These are phyloP conservation scores for Rhagonycha lutea DNA, from an alignment of 2,888 invertebrate genomes.

Conservation along the genomic window DNA sequence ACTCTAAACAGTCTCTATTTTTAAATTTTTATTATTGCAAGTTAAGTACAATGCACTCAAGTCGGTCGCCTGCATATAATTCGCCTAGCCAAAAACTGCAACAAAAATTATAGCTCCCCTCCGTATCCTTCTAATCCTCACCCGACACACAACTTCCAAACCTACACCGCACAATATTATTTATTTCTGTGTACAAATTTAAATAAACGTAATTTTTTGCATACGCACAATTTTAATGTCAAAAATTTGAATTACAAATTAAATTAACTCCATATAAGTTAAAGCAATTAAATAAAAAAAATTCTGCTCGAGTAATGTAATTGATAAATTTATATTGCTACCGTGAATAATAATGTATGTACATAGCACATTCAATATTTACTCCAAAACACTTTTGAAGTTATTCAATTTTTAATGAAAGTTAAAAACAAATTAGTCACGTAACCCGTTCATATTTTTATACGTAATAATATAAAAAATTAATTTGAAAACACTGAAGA, in stretches of 20 bases:
- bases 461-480: neutral
- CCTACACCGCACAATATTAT: neutral
- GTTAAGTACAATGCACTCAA: constrained; percentile 33
- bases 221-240: neutral
- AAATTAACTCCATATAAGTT: neutral
- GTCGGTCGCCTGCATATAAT: constrained; percentile 24
- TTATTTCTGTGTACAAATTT: neutral
- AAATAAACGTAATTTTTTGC: neutral
- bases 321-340: neutral
- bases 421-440: neutral
- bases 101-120: neutral
- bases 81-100: constrained; percentile 18
- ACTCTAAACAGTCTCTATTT: constrained; percentile 33
- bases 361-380: neutral
- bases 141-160: neutral
- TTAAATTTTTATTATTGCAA: constrained; percentile 30
- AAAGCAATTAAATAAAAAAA: neutral
- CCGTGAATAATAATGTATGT: neutral
- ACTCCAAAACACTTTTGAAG: neutral
- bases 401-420: neutral
- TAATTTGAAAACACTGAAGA: too few species aligned
- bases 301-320: neutral
- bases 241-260: neutral
- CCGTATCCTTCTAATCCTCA: neutral
- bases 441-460: neutral